Evolutionary conservation across 1,140 invertebrate species (phyloP), one percentile per base, ranked within the genome.

Genomic region (Drosophila pseudoananassae): DNA sequence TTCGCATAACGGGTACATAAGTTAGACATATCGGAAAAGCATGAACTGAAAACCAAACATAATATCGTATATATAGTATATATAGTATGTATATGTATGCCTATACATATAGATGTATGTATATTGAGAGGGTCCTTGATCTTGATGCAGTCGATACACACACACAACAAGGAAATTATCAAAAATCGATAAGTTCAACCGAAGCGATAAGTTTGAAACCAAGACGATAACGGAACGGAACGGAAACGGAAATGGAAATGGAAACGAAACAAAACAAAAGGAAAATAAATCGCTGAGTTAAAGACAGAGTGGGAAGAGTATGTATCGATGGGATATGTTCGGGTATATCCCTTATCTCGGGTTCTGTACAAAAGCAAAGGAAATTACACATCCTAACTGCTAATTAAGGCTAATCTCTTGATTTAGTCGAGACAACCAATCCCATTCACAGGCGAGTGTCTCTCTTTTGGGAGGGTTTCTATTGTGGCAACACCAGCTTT

Each of bases 41-140:
- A 54, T 46, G 17, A 78, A 77, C 47, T 65, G 23, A 77, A 66
- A 75, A 75, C 40, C 45, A 75, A 75, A 75, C 25, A 56, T 23
- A 68, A 53, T 52, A 12, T 12, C 23, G 20, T 31, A 59, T 65
- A 51, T 27, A 31, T 50, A 49, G 15, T 36, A 53, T 53, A 20
- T 20, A 20, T 20, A 20, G 49, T 36, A 58, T 51, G 36, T 25
- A 57, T 25, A 54, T 55, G 7, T 23, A 57, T 46, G 46, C 43
- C 14, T 47, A 54, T 47, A 66, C 15, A 53, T 54, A n/a, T 47
- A 31, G 17, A 36, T 52, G 23, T 20, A 56, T 52, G 20, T 56
- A 53, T 76, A 75, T 78, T 78, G 75, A 78, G 75, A 78, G 69
- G 75, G 75, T 63, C 75, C 75, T 78, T 78, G 75, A 63, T 78